Conservation (phyloP, 23 tunicate species). For the Trididemnum miniatum region DNA sequence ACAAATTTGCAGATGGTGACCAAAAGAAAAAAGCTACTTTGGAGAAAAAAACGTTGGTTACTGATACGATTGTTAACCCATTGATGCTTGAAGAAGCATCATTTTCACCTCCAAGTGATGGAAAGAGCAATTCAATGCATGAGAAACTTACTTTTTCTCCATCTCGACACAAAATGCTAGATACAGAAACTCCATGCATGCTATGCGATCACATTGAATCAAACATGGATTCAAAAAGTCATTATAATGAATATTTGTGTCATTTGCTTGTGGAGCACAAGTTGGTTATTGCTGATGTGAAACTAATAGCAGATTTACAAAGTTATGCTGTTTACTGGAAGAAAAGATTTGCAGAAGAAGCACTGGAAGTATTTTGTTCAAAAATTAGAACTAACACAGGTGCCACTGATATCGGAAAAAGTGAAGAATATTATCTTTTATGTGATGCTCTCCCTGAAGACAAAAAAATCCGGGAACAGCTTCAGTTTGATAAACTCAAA, state of each 20-base stretch:
- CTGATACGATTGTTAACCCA: slow-evolving; percentile 10
- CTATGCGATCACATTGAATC: slow-evolving; percentile 60
- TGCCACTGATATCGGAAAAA: slow-evolving; percentile 56
- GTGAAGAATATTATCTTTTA: slow-evolving; percentile 80
- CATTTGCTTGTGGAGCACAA: slow-evolving; percentile 86
- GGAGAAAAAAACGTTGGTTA: background rate
- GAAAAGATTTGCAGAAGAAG: slow-evolving; percentile 54
- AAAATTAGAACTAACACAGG: slow-evolving; percentile 81
- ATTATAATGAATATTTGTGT: slow-evolving; percentile 68
- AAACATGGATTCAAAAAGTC: slow-evolving; percentile 35
- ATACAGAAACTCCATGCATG: slow-evolving; percentile 81
- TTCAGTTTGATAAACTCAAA: slow-evolving; percentile 66
- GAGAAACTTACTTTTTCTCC: slow-evolving; percentile 12
- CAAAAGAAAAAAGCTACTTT: background rate
- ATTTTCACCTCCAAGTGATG: background rate
- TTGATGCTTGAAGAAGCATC: background rate
- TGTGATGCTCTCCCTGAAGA: slow-evolving; percentile 96
- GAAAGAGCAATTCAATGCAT: background rate
- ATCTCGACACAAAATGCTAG: slow-evolving; percentile 24
- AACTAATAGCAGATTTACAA: slow-evolving; percentile 77
- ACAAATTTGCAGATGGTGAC: background rate
- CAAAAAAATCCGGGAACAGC: slow-evolving; percentile 71
- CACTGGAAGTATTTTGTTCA: slow-evolving; percentile 64
- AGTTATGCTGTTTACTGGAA: slow-evolving; percentile 52
- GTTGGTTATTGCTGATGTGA: slow-evolving; percentile 87